A percentile compares a stretch with the other conserved stretches of the same genome.
These are phyloP conservation scores for Lymantria dispar DNA, from an alignment of 2,888 invertebrate species.

Conservation along the genomic window DNA sequence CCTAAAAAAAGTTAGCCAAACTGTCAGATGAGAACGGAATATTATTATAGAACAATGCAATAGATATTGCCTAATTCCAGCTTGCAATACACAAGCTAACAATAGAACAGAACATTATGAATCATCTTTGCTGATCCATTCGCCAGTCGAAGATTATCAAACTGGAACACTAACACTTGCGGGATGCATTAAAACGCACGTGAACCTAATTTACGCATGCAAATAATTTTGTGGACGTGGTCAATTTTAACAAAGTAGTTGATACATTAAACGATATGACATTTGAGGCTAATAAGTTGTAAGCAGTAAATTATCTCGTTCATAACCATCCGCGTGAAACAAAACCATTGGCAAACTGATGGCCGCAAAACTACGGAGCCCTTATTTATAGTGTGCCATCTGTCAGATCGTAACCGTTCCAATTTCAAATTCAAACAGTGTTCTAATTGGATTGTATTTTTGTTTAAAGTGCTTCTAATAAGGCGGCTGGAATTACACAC, in stretches of 20 bases:
- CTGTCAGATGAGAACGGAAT: too few relatives aligned
- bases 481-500: constrained; percentile 67
- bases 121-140: constrained; percentile 74
- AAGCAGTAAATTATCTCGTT: constrained; percentile 66
- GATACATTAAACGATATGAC: constrained; percentile 75
- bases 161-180: constrained; percentile 77
- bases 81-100: constrained; percentile 69
- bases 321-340: constrained; percentile 43
- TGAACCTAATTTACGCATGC: constrained; percentile 77
- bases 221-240: constrained; percentile 59
- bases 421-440: constrained; percentile 74
- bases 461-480: constrained; percentile 76
- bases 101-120: constrained; percentile 77
- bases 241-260: constrained; percentile 75
- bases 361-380: constrained; percentile 56
- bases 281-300: constrained; percentile 68
- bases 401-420: constrained; percentile 76
- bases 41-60: constrained; percentile 44
- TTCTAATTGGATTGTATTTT: constrained; percentile 81
- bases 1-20: too few relatives aligned
- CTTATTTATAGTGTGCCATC: constrained; percentile 78
- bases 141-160: constrained; percentile 77
- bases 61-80: constrained; percentile 71
- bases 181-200: constrained; percentile 79
- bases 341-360: constrained; percentile 53